Percentiles rank a stretch among this genome's conserved stretches.
Conservation (phyloP, 2,113 vertebrate genomes). For the Hemiscyllium ocellatum region DNA sequence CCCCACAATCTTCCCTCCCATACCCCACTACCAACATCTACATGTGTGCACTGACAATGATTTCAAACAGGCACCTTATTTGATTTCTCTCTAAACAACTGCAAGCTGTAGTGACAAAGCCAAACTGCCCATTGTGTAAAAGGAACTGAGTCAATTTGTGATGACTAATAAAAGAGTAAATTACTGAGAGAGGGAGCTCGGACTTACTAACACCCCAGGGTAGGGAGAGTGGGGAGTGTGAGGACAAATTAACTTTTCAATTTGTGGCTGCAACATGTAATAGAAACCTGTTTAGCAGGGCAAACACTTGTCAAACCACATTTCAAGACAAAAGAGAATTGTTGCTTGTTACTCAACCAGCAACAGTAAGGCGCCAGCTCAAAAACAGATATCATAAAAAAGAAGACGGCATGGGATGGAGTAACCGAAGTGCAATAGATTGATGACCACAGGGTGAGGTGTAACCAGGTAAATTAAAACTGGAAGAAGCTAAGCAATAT, state of each 20-base stretch:
- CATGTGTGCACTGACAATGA: background rate
- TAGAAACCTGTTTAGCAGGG: slow-evolving; percentile 23
- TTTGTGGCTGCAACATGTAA: slow-evolving; percentile 14
- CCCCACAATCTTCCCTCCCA: too few species aligned
- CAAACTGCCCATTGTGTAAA: background rate
- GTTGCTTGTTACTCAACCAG: slow-evolving; percentile 13
- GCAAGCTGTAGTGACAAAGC: background rate
- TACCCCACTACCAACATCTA: background rate
- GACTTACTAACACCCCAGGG: background rate
- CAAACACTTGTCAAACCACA: slow-evolving; percentile 24
- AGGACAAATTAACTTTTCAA: background rate
- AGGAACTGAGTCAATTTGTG: background rate
- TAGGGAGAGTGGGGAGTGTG: background rate
- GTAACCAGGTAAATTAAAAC: background rate
- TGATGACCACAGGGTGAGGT: background rate
- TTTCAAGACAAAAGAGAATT: background rate
- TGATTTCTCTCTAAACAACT: background rate
- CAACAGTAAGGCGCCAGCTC: background rate
- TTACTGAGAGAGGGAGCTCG: background rate
- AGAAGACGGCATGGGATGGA: background rate
- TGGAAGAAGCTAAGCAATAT: background rate
- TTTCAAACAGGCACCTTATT: background rate
- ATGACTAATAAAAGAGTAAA: background rate
- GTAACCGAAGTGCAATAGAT: background rate
- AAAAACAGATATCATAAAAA: background rate